Evolutionary conservation across 1,140 invertebrate genomes (phyloP).

Genomic region (Nephotettix cincticeps): DNA sequence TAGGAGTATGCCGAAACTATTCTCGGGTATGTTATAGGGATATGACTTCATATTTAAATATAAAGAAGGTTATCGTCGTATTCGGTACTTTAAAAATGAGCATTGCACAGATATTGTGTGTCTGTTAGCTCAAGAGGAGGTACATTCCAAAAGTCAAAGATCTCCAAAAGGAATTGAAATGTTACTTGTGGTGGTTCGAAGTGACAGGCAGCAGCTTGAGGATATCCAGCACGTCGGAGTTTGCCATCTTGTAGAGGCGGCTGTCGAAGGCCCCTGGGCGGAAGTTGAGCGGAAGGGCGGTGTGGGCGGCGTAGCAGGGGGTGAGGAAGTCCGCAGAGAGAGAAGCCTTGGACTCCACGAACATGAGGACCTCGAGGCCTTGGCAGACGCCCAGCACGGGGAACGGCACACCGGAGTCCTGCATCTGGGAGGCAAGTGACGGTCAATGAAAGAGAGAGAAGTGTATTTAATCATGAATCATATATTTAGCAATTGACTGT

Average conservation of each 20-base stretch:
- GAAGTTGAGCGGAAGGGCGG: slow-evolving; percentile 60
- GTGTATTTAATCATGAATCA: no score
- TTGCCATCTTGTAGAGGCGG: slow-evolving; percentile 57
- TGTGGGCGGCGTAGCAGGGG: slow-evolving; percentile 57
- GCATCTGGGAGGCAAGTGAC: slow-evolving; percentile 48
- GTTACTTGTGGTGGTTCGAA: slow-evolving; percentile 72
- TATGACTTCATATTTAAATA: background rate
- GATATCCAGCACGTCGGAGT: slow-evolving; percentile 55
- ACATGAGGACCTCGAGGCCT: slow-evolving; percentile 81
- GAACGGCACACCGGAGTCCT: slow-evolving; percentile 71
- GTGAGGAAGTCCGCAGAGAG: slow-evolving; percentile 56
- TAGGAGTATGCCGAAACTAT: background rate
- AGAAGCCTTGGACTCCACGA: slow-evolving; percentile 59
- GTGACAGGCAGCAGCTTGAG: slow-evolving; percentile 65
- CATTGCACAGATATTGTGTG: no score
- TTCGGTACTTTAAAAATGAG: no score
- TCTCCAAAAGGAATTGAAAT: no score
- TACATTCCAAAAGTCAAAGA: no score
- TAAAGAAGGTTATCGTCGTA: background rate
- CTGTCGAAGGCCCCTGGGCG: slow-evolving; percentile 49
- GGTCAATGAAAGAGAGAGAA: background rate
- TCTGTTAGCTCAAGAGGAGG: no score
- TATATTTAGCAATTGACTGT: no score
- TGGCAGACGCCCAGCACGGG: slow-evolving; percentile 88
- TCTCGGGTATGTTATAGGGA: background rate